A percentile compares a stretch with the other conserved stretches of the same genome.
Evolutionary conservation across 2,113 vertebrate genomes (phyloP).

Genomic region (Periophthalmus modestus): DNA sequence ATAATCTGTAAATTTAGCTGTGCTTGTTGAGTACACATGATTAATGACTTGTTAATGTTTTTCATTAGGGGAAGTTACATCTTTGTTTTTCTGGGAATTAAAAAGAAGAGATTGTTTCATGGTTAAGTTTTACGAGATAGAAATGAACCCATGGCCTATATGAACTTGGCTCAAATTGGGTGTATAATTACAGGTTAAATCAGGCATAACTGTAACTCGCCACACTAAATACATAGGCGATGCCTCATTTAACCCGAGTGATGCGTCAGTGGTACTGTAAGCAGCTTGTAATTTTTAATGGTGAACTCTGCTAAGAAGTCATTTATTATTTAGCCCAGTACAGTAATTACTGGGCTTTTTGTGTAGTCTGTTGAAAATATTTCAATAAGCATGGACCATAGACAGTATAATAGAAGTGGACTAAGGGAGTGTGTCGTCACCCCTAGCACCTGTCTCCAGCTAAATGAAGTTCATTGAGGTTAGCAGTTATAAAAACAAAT

Average conservation of each 20-base stretch:
- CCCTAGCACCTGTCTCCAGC: no score
- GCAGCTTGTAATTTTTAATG: neutral
- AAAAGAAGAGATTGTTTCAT: constrained; percentile 43
- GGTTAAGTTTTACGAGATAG: constrained; percentile 41
- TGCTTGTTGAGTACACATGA: constrained; percentile 32
- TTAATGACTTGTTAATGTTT: constrained; percentile 50
- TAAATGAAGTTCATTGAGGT: no score
- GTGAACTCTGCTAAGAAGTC: neutral
- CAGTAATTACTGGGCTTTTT: neutral
- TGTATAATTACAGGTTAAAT: constrained; percentile 62
- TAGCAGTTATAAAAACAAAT: no score
- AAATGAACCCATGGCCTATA: constrained; percentile 46
- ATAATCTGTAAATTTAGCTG: constrained; percentile 35
- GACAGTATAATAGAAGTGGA: no score
- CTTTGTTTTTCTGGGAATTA: constrained; percentile 37
- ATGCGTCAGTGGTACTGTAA: constrained; percentile 43
- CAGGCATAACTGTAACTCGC: constrained; percentile 38
- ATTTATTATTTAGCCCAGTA: neutral
- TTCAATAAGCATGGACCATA: neutral
- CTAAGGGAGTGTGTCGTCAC: no score
- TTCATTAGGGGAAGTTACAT: constrained; percentile 53
- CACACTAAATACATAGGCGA: constrained; percentile 47
- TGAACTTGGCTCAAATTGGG: constrained; percentile 54
- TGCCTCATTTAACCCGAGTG: constrained; percentile 54
- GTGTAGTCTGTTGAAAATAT: neutral